A percentile compares a stretch with the other conserved stretches of the same genome.
phyloP scores from a whole-genome alignment of 2,797 vertebrate genomes.

The Crocidura indochinensis region DNA sequence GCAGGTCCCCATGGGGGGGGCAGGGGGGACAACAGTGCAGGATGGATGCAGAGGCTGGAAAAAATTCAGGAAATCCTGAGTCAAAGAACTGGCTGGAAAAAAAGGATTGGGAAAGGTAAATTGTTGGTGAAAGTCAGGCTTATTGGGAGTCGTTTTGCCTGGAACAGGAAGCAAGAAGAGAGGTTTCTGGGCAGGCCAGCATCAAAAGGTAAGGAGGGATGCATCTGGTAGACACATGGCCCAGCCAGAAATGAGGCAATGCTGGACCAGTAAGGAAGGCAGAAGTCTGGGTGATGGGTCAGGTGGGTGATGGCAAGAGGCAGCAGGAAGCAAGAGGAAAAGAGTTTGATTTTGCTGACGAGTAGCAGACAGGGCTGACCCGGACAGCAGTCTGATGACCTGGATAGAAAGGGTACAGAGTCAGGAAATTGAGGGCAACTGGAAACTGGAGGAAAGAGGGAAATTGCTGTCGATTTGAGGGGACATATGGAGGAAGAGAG shows the following conservation, averaged over 20 bases:
- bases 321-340: conserved; percentile 13
- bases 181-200: conserved; percentile 16
- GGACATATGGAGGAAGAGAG: neutral
- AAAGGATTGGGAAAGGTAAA: conserved; percentile 59
- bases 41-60: neutral
- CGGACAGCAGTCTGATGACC: neutral
- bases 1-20: neutral
- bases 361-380: too few relatives aligned
- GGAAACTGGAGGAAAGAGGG: neutral
- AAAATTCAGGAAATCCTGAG: conserved; percentile 22
- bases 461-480: neutral
- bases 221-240: conserved; percentile 28
- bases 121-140: conserved; percentile 10
- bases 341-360: too few relatives aligned
- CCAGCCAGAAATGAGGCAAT: conserved; percentile 18
- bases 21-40: neutral
- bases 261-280: neutral
- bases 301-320: neutral
- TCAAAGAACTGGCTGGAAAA: conserved; percentile 40
- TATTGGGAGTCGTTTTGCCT: conserved; percentile 24
- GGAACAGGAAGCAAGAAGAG: conserved; percentile 36
- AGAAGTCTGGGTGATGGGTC: neutral
- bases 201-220: conserved; percentile 15
- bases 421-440: neutral
- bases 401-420: neutral